phyloP scores from a whole-genome alignment of 2,888 invertebrate species.

The Iphiclides podalirius region DNA sequence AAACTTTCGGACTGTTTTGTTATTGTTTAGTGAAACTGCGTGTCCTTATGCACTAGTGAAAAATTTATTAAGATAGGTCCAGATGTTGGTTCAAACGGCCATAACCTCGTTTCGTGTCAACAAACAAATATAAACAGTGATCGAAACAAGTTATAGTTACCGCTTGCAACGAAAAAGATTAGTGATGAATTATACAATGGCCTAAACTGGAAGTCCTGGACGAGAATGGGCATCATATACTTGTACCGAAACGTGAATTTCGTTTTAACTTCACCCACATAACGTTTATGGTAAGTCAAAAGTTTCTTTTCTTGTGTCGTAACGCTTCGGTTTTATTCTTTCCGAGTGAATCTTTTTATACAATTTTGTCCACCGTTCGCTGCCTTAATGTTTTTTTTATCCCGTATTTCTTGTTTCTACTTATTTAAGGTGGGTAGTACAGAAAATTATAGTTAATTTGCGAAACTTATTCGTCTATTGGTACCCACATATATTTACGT shows the following conservation, averaged over 20 bases:
- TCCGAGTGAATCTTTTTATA: conserved; percentile 28
- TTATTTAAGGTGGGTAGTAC: conserved; percentile 6
- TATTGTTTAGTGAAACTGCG: conserved; percentile 18
- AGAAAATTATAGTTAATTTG: conserved; percentile 22
- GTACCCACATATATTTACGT: conserved; percentile 30
- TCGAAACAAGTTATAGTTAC: conserved; percentile 56
- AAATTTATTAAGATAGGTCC: conserved; percentile 59
- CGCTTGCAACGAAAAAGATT: conserved; percentile 46
- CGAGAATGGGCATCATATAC: conserved; percentile 64
- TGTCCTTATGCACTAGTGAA: conserved; percentile 31
- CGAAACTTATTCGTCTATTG: conserved; percentile 20
- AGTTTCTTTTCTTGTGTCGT: conserved; percentile 71
- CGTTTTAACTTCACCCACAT: conserved; percentile 67
- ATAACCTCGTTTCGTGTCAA: conserved; percentile 72
- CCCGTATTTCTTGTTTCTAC: neutral
- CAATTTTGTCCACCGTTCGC: conserved; percentile 16
- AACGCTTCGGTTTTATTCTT: conserved; percentile 50
- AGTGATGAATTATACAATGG: conserved; percentile 72
- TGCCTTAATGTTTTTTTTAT: neutral
- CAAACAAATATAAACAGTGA: conserved; percentile 74
- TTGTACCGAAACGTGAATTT: conserved; percentile 55
- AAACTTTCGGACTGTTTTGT: conserved; percentile 37
- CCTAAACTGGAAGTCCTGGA: conserved; percentile 63
- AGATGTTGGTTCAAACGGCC: conserved; percentile 63
- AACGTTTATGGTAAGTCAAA: conserved; percentile 74